Conservation (phyloP, 2,888 invertebrate genomes). For the Melangyna quadrimaculata region DNA sequence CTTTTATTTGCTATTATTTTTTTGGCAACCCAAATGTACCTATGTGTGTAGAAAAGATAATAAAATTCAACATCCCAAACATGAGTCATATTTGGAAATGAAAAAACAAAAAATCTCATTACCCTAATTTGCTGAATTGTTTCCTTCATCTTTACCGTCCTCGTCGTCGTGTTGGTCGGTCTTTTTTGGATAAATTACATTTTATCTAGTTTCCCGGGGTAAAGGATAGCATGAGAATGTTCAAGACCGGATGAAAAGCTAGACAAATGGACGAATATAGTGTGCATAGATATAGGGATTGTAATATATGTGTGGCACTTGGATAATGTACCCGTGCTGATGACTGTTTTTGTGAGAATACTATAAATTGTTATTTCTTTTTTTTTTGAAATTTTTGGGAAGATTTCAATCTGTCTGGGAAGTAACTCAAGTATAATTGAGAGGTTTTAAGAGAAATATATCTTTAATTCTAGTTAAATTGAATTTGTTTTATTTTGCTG, state of each 20-base stretch:
- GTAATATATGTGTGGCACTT: not conserved
- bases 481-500: not conserved
- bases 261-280: constrained; percentile 36
- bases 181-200: constrained; percentile 39
- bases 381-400: not conserved
- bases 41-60: constrained; percentile 14
- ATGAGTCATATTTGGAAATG: constrained; percentile 36
- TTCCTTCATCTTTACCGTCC: constrained; percentile 10
- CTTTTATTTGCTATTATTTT: not conserved
- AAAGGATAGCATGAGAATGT: not conserved
- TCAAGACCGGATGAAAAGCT: constrained; percentile 20
- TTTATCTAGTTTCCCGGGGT: constrained; percentile 36
- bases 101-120: constrained; percentile 34
- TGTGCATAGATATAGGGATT: not conserved
- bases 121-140: constrained; percentile 36
- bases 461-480: not conserved
- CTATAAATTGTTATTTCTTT: not conserved
- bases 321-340: not conserved
- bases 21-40: constrained; percentile 32
- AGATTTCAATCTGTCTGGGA: not conserved
- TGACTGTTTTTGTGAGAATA: not conserved
- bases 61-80: constrained; percentile 6
- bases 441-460: not conserved
- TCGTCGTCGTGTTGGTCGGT: not conserved
- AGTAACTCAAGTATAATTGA: not conserved